Percentiles rank a stretch among this genome's conserved stretches.
phyloP scores from a whole-genome alignment of 2,797 vertebrate species.

The Eptatretus atami region DNA sequence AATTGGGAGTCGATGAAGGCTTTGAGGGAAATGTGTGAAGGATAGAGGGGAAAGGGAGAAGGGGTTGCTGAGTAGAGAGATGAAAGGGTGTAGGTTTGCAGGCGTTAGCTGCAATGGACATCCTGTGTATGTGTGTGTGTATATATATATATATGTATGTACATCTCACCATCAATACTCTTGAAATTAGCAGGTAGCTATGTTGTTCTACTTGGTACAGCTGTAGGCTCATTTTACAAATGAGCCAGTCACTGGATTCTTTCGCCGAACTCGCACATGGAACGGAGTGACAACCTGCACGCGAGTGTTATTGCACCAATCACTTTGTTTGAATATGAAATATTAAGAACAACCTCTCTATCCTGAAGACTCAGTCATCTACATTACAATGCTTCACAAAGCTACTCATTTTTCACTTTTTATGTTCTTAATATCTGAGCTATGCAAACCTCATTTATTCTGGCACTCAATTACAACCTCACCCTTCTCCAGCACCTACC shows the following conservation, averaged over 20 bases:
- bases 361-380: too few species aligned
- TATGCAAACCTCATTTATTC: too few species aligned
- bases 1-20: too few species aligned
- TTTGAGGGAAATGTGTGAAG: too few species aligned
- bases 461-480: not conserved
- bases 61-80: not conserved
- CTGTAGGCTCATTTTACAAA: conserved; percentile 88
- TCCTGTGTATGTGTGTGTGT: not conserved
- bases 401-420: too few species aligned
- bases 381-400: too few species aligned
- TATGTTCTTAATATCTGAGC: too few species aligned
- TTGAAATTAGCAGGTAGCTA: conserved; percentile 90
- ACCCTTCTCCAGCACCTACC: conserved; percentile 18
- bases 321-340: too few species aligned
- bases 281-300: conserved; percentile 80
- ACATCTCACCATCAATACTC: conserved; percentile 59
- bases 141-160: not conserved
- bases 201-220: conserved; percentile 89
- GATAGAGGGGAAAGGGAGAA: not conserved
- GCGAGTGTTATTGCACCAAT: too few species aligned
- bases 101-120: too few species aligned
- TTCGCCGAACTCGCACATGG: conserved; percentile 58
- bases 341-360: too few species aligned
- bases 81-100: not conserved
- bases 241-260: conserved; percentile 80